Evolutionary conservation across 1,140 invertebrate species (phyloP), one percentile per base, ranked within the genome.

Genomic region (Tetramorium simillimum): DNA sequence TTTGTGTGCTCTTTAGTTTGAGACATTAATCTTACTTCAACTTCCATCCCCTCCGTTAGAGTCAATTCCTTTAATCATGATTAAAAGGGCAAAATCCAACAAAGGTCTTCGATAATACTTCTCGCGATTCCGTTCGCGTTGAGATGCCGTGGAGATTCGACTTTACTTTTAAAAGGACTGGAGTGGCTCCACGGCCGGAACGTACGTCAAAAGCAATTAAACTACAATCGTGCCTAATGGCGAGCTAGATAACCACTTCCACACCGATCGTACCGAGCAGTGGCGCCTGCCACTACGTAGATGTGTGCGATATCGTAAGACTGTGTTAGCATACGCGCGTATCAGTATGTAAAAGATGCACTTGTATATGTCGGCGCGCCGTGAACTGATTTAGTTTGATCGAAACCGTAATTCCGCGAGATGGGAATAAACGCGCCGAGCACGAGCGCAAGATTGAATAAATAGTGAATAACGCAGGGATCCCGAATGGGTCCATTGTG

Each of bases 201-300:
- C 63, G 56, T 46, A 70, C 72, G 77, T 89, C 86, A 84, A 67
- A 91, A 91, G 88, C 91, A 91, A 91, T 91, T 91, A 91, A 91
- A 91, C 90, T 89, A 89, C 85, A 89, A 89, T 91, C 86, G 86
- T 91, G 73, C 53, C 58, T 90, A 90, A 90, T 85, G 62, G 75
- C 63, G 56, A 67, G 40, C 75, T 28, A 86, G 86, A 86, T 90
- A 88, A 90, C 89, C 58, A 56, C 62, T 88, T 85, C 51, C 73
- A 85, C 37, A 21, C 43, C 56, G 12, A 69, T 77, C 76, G 82
- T 70, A 81, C 37, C 82, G 40, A 70, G 56, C 63, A 76, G 49
- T 5, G 62, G 49, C 84, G 53, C 70, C 84, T 86, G 62, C 60
- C 75, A 75, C 73, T 88, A 43, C 43, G 46, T 56, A 16, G 14